Conservation (phyloP, 2,113 vertebrate genomes). For the Carollia perspicillata region DNA sequence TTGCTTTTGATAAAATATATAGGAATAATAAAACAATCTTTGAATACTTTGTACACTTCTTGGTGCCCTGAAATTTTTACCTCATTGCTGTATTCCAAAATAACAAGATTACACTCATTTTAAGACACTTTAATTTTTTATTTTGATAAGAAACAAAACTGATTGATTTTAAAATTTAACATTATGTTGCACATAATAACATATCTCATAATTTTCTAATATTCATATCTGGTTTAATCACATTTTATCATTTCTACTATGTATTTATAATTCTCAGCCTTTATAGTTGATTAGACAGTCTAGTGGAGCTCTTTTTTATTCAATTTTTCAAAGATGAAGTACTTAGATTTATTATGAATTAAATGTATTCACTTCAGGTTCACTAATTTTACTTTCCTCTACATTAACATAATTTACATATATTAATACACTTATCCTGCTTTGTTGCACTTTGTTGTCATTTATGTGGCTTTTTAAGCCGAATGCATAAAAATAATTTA, state of each 20-base stretch:
- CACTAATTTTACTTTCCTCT: neutral
- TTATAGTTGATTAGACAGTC: neutral
- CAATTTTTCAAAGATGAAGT: neutral
- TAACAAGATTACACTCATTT: neutral
- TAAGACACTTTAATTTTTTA: neutral
- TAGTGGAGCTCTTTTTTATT: neutral
- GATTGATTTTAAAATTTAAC: neutral
- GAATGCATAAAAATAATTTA: neutral
- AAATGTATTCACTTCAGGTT: neutral
- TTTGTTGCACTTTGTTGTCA: neutral
- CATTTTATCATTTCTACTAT: neutral
- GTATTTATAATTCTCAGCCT: conserved; percentile 2
- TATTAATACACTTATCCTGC: neutral
- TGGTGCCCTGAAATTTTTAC: neutral
- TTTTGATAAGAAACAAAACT: neutral
- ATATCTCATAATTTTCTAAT: neutral
- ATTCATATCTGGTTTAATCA: neutral
- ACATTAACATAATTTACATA: conserved; percentile 5
- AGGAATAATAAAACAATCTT: neutral
- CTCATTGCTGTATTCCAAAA: neutral
- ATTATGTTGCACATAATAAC: neutral
- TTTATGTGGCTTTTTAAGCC: neutral
- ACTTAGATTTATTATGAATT: neutral
- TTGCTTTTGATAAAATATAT: neutral
- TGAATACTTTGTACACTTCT: neutral